Base-by-base conservation (phyloP, 1,140 invertebrate species). In the Platyura marginata region DNA sequence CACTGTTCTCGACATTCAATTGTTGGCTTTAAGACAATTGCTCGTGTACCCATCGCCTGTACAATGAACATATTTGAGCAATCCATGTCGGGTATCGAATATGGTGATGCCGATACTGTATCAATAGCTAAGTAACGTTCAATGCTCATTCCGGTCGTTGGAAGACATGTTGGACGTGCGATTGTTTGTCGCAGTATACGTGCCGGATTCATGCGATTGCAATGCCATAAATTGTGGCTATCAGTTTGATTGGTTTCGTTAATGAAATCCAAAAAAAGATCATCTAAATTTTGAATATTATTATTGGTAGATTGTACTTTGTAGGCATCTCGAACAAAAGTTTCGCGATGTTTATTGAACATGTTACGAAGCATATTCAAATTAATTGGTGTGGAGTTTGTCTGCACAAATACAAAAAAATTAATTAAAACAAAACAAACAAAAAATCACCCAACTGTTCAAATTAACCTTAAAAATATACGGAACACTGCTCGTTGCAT, bases 71-170 rank as follows among this genome's bases (percentile, higher is more conserved):
- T 68, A 60, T 77, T 79, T 22, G 72, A 72, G 51, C 80, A 81
- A 54, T 81, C 78, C 13, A 75, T 71, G 54, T 72, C 68, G 10
- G 79, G 79, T 55, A 81, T 54, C 20, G 52, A 48, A 56, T 79
- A 80, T 15, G 62, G 49, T 2, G 59, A 51, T 33, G 74, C 65
- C 51, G 67, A 55, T n/a, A 65, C 50, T 48, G 74, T 75, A 61
- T 81, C 77, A 25, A 83, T 67, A 43, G 76, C 66, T 41, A 82
- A 47, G 58, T 67, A 81, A 49, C 72, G 70, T 54, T 82, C 76
- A 11, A 74, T 65, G 45, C 73, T 72, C 44, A 72, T 70, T 47
- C 71, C 70, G 47, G 56, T 55, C 63, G 65, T 65, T 41, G 58
- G 52, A 40, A 61, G 36, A 13, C 51, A 51, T 46, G 64, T 47